A percentile compares a stretch with the other conserved stretches of the same genome.
phyloP scores from a whole-genome alignment of 1,140 invertebrate species.

The Globodera rostochiensis region DNA sequence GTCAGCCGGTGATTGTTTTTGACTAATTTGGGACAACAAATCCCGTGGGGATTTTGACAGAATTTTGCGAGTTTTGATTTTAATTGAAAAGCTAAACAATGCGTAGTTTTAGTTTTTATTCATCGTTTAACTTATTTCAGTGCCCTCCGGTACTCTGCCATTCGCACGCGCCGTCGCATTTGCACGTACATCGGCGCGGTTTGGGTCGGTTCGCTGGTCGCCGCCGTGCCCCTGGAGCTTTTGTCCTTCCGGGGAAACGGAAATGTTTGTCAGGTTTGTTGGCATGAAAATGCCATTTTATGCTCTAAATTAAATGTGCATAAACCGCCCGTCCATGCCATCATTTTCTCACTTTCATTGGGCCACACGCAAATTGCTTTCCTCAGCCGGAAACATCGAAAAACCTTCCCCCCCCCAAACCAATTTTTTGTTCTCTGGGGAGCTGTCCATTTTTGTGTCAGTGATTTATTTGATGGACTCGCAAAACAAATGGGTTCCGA shows the following conservation, averaged over 20 bases:
- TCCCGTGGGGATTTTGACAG: too few species aligned
- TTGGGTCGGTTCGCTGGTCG: conserved; percentile 68
- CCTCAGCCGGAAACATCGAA: not conserved
- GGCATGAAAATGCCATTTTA: too few species aligned
- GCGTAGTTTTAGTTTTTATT: too few species aligned
- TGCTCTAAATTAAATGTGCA: not conserved
- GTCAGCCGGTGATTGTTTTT: conserved; percentile 77
- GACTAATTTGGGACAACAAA: not conserved
- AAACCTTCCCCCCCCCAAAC: conserved; percentile 1
- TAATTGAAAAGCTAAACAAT: conserved; percentile 71
- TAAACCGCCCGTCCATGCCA: not conserved
- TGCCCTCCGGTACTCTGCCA: conserved; percentile 78
- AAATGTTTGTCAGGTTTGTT: conserved; percentile 31
- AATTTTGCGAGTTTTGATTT: conserved; percentile 68
- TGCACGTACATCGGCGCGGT: conserved; percentile 68
- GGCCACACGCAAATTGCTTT: conserved; percentile 23
- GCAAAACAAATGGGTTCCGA: conserved; percentile 1
- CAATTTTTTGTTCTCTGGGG: not conserved
- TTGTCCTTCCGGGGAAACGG: conserved; percentile 8
- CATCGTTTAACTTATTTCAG: conserved; percentile 59
- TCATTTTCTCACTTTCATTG: not conserved
- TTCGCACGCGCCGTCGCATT: conserved; percentile 79
- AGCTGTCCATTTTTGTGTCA: conserved; percentile 6
- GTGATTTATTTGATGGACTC: conserved; percentile 18
- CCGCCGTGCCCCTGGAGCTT: conserved; percentile 66